Evolutionary conservation across 2,888 invertebrate species (phyloP), one percentile per base, ranked within the genome.

Genomic region (Eupeodes luniger): DNA sequence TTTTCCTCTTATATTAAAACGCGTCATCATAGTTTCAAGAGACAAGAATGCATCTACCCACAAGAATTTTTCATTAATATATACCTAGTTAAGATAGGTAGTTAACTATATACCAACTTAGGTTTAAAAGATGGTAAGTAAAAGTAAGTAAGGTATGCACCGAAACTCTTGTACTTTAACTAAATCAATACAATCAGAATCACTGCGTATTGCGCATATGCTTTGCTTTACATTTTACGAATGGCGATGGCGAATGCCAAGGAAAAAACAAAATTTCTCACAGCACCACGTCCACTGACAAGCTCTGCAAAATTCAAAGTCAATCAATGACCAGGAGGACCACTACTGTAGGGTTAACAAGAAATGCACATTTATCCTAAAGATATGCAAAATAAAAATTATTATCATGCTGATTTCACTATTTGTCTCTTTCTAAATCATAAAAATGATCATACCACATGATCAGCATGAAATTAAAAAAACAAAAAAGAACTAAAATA

Each of bases 161-260:
- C 27, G 27, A 3, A 27, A 27, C 27, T 27, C 27, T 27, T 27
- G 27, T 27, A 69, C 69, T 55, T 16, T 14, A 4, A 2, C 9
- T 12, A 49, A 66, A 77, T 77, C 77, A 77, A 77, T 77, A 78
- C 19, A 19, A 40, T 49, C 59, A 16, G 14, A 19, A 40, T 59
- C 59, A 14, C 19, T 78, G 51, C 78, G 61, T 67, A 78, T 69
- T 69, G 78, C 78, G 78, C 78, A 78, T 61, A 67, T 53, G 67
- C 67, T 40, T 5, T 1, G 57, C 62, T 27, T 27, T 27, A 27
- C 27, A 27, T 3, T 27, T 3, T 27, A 27, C 27, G 27, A 27
- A 27, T 27, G 27, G 27, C 27, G 27, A 27, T 19, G 19, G 19
- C 1, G 19, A 14, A 75, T 59, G 59, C 34, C 34, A 19, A 40